Conservation (phyloP, 2,888 invertebrate species). For the Trilocha varians region DNA sequence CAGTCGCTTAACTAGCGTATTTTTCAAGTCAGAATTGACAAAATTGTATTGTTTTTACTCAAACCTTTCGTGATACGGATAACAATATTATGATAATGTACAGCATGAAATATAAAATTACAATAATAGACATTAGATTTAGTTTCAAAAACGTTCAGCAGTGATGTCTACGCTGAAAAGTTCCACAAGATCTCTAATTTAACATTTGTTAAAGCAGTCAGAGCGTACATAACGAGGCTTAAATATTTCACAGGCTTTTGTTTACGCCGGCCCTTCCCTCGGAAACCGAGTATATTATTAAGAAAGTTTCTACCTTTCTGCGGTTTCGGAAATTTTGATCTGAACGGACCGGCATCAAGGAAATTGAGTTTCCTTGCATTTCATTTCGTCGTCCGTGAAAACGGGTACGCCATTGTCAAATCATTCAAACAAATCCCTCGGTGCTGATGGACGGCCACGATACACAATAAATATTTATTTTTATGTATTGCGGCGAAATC, state of each 20-base stretch:
- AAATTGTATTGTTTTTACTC: no score
- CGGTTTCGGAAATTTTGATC: conserved; percentile 25
- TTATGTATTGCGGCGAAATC: not conserved
- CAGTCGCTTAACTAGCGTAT: no score
- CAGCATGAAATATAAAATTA: no score
- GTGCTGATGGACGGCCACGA: conserved; percentile 19
- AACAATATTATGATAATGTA: no score
- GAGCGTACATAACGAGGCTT: conserved; percentile 28
- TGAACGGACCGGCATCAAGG: conserved; percentile 29
- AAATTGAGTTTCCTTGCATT: conserved; percentile 52
- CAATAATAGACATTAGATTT: no score
- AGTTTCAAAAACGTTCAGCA: no score
- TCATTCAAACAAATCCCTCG: conserved; percentile 17
- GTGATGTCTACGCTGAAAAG: no score
- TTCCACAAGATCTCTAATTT: no score
- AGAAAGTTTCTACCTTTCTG: conserved; percentile 41
- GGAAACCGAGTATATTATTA: conserved; percentile 26
- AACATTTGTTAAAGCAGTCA: not conserved
- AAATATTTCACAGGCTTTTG: conserved; percentile 37
- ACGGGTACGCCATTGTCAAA: conserved; percentile 26
- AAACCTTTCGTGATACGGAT: no score
- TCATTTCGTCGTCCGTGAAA: conserved; percentile 33
- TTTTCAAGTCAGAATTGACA: no score
- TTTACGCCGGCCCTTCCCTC: conserved; percentile 22
- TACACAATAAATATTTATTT: conserved; percentile 21